phyloP scores from a whole-genome alignment of 2,113 vertebrate genomes.

The Polyodon spathula region DNA sequence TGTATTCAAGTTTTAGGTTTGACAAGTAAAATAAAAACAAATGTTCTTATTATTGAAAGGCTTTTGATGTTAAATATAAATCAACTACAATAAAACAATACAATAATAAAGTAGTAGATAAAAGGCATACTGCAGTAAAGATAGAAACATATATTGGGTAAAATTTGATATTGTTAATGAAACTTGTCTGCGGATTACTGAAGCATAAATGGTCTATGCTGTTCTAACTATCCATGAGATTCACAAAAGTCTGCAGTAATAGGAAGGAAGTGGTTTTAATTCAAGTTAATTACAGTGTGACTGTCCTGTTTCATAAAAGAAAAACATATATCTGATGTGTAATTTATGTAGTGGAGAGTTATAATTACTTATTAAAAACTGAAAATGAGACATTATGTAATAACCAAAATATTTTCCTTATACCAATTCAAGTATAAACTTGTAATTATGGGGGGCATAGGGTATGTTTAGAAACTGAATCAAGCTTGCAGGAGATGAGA shows the following conservation, averaged over 20 bases:
- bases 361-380: background rate
- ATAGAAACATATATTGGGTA: no score
- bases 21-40: no score
- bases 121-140: no score
- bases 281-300: conserved; percentile 2
- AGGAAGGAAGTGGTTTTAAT: background rate
- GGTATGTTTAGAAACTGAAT: conserved; percentile 24
- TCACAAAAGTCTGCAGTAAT: background rate
- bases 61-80: no score
- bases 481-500: conserved; percentile 31
- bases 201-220: background rate
- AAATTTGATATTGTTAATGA: background rate
- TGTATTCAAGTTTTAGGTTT: no score
- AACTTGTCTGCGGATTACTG: background rate
- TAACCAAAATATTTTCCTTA: no score
- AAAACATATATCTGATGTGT: background rate
- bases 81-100: no score
- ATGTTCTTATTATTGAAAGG: no score
- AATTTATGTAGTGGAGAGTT: background rate
- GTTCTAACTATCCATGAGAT: background rate
- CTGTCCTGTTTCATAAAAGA: background rate
- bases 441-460: conserved; percentile 16
- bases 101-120: no score
- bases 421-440: no score
- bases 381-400: no score